Evolutionary conservation across 2,888 invertebrate species (phyloP), one percentile per base, ranked within the genome.

Genomic region (Drosophila algonquin): DNA sequence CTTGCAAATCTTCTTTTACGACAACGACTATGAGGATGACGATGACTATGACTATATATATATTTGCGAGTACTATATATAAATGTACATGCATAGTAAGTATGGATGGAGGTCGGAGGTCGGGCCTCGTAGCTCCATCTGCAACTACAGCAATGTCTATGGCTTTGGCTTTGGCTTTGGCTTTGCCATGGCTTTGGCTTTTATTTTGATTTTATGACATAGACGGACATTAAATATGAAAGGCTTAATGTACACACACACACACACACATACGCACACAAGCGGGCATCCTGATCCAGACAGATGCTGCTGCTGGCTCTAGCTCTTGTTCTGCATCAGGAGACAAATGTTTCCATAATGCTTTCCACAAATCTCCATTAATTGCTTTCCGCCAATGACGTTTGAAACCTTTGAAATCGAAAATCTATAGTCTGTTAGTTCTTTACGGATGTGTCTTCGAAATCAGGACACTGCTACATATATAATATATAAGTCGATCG

Each of bases 181-280:
- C 45, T 50, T 60, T 40, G 61, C 27, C 59, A 40, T 32, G 61
- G 47, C 45, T 50, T 61, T 40, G 61, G 32, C 51, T 71, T 56
- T 74, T 70, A 82, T 73, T 79, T 69, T 72, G 73, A 86, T 78
- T 84, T 83, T 79, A 84, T 81, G 76, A 70, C 77, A 69, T 69
- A 75, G 72, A 75, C 50, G 56, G 50, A 71, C 73, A 77, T 76
- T 72, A 77, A 87, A 79, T 76, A 75, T 81, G 61, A 75, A 72
- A 56, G 68, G 75, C 81, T 84, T 81, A 81, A 70, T 52, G 63
- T 63, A 64, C 56, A 67, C 45, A 65, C 40, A 46, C 18, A 44
- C 21, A 57, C 46, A 48, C 18, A 21, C n/a, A 45, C 32, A n/a
- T n/a, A n/a, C 18, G 27, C n/a, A 45, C 32, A 35, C 1, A 8